Conservation (phyloP, 1,140 invertebrate genomes). For the Pteromalus puparum region DNA sequence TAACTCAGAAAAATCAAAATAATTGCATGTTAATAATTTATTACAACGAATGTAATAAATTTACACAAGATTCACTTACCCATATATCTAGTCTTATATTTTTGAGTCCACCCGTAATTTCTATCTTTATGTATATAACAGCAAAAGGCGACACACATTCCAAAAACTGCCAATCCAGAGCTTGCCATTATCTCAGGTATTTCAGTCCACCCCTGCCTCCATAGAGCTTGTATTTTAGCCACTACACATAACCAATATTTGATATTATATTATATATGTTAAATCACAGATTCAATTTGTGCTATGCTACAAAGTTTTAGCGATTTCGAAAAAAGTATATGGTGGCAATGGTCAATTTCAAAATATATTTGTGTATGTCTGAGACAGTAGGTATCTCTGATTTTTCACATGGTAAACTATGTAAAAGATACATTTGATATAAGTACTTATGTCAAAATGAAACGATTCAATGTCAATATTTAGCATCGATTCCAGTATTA, state of each 20-base stretch:
- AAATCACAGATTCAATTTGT: too few relatives aligned
- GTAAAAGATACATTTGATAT: too few relatives aligned
- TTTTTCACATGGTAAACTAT: too few relatives aligned
- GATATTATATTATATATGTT: background rate
- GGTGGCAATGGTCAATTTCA: too few relatives aligned
- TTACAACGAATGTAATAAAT: background rate
- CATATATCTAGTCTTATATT: background rate
- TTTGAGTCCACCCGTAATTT: background rate
- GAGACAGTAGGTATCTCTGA: too few relatives aligned
- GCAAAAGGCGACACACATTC: background rate
- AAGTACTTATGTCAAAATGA: too few relatives aligned
- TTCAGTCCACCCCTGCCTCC: constrained; percentile 1
- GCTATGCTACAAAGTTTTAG: too few relatives aligned
- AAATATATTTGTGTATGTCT: too few relatives aligned
- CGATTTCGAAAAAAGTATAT: too few relatives aligned
- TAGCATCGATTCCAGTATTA: background rate
- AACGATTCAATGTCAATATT: background rate
- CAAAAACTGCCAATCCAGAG: background rate
- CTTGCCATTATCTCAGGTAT: constrained; percentile 15
- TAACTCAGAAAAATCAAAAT: too few relatives aligned
- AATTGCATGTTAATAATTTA: background rate
- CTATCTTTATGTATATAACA: background rate
- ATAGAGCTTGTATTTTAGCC: background rate
- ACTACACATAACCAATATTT: constrained; percentile 2
- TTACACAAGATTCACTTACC: background rate